These are phyloP conservation scores for Galeruca laticollis DNA, from an alignment of 2,888 invertebrate species.

Conservation along the genomic window DNA sequence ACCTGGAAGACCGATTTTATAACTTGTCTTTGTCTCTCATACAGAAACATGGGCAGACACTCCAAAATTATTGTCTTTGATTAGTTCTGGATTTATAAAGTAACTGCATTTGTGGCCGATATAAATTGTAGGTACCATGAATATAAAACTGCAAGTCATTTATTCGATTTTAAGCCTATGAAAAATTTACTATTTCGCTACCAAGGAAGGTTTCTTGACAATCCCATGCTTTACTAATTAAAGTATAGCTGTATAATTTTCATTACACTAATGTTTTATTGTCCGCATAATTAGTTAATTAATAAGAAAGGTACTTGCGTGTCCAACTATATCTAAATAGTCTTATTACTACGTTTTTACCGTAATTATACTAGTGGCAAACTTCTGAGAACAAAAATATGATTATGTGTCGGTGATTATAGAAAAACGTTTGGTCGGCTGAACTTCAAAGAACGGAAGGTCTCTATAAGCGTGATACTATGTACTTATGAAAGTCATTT, in stretches of 20 bases:
- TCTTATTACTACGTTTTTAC: background rate
- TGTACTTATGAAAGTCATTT: conserved; percentile 22
- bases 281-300: background rate
- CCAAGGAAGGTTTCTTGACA: too few relatives aligned
- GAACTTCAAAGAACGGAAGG: conserved; percentile 13
- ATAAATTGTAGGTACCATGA: too few relatives aligned
- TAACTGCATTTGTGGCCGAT: too few relatives aligned
- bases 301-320: background rate
- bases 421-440: conserved; percentile 16
- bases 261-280: background rate
- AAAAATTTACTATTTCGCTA: too few relatives aligned
- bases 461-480: conserved; percentile 14
- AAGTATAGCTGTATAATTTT: background rate
- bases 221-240: too few relatives aligned
- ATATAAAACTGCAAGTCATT: too few relatives aligned
- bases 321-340: background rate
- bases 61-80: too few relatives aligned
- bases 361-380: background rate
- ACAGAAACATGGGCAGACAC: too few relatives aligned
- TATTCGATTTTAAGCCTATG: too few relatives aligned
- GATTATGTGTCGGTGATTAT: conserved; percentile 13
- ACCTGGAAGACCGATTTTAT: too few relatives aligned
- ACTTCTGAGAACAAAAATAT: conserved; percentile 9
- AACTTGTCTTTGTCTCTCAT: too few relatives aligned
- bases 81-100: too few relatives aligned